Percentiles rank a stretch among this genome's conserved stretches.
These are phyloP conservation scores for Gyps fulvus DNA, from an alignment of 2,113 vertebrate species.

Conservation along the genomic window DNA sequence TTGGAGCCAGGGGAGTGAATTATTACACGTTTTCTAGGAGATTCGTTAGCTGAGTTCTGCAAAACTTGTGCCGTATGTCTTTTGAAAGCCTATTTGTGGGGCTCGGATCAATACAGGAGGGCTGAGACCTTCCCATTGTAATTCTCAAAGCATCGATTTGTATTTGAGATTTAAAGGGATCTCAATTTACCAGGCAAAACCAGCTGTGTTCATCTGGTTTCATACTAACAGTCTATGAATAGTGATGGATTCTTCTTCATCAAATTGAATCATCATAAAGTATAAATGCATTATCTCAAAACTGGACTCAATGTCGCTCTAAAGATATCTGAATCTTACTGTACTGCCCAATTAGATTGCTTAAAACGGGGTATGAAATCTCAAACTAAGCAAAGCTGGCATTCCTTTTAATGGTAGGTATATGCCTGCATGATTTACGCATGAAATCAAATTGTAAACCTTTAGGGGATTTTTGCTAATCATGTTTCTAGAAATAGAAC, in stretches of 20 bases:
- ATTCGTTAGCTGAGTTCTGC: neutral
- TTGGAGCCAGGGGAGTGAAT: neutral
- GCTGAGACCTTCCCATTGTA: neutral
- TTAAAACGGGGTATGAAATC: neutral
- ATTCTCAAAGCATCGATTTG: neutral
- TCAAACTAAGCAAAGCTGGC: neutral
- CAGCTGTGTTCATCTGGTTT: neutral
- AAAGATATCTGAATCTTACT: neutral
- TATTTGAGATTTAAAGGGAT: neutral
- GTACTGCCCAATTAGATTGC: neutral
- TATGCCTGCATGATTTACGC: neutral
- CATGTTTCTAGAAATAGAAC: neutral
- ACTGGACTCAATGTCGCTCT: neutral
- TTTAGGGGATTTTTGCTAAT: neutral
- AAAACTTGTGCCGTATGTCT: neutral
- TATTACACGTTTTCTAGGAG: neutral
- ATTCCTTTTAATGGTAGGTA: neutral
- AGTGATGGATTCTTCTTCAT: neutral
- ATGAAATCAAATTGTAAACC: neutral
- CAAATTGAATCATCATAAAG: fast-evolving
- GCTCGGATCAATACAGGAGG: neutral
- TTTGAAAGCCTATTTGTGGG: neutral
- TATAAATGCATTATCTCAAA: neutral
- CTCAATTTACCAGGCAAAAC: neutral
- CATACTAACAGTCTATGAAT: neutral